phyloP scores from a whole-genome alignment of 2,888 invertebrate species.

The Hirtodrosophila alboralis region DNA sequence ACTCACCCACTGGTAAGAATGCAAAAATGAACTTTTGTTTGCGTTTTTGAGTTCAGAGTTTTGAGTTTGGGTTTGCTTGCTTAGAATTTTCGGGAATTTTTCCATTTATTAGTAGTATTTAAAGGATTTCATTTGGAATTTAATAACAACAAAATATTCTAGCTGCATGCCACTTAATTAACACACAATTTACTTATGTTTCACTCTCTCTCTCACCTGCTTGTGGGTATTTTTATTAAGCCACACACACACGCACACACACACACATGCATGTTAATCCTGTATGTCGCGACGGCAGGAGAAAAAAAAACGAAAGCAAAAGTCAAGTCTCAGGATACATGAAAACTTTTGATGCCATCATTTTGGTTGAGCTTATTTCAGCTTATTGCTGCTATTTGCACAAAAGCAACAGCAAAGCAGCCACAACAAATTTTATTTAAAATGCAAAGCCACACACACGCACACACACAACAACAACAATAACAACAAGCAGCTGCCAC shows the following conservation, averaged over 20 bases:
- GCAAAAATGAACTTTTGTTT: constrained; percentile 69
- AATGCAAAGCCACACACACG: constrained; percentile 55
- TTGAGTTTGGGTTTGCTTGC: constrained; percentile 36
- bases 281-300: constrained; percentile 26
- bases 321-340: constrained; percentile 49
- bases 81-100: constrained; percentile 9
- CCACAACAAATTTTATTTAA: constrained; percentile 65
- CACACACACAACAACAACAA: constrained; percentile 15
- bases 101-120: constrained; percentile 3
- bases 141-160: constrained; percentile 4
- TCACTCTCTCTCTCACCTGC: constrained; percentile 16
- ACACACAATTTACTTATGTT: constrained; percentile 39
- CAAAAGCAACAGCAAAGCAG: constrained; percentile 43
- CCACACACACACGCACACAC: constrained; percentile 17
- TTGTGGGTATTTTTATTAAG: constrained; percentile 36
- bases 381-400: constrained; percentile 74
- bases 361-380: constrained; percentile 64
- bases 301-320: constrained; percentile 20
- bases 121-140: constrained; percentile 5
- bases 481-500: constrained; percentile 32
- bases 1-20: constrained; percentile 71
- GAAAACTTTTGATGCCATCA: constrained; percentile 67
- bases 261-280: constrained; percentile 16
- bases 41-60: constrained; percentile 18
- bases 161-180: constrained; percentile 57